These are phyloP conservation scores for Gorilla gorilla DNA, from an alignment of 2,113 vertebrate species.

Conservation along the genomic window DNA sequence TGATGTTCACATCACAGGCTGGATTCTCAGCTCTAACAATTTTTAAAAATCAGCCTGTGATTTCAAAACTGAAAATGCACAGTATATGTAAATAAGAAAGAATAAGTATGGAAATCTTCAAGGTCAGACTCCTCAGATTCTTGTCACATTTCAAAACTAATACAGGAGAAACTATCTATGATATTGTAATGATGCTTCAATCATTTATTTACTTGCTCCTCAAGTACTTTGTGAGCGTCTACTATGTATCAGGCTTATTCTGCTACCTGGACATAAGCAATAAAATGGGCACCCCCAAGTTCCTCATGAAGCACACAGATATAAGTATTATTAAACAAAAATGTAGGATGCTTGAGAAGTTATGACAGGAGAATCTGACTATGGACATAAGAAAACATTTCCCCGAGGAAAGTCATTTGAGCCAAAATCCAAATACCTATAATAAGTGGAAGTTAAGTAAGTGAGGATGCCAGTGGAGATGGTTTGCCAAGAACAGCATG, in stretches of 20 bases:
- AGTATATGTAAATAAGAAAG: neutral
- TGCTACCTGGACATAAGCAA: neutral
- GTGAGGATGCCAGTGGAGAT: neutral
- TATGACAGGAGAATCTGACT: neutral
- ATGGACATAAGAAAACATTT: neutral
- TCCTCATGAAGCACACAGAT: neutral
- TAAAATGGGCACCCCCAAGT: neutral
- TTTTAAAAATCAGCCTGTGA: neutral
- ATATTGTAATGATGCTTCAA: neutral
- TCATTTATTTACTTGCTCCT: neutral
- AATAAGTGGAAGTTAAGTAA: neutral
- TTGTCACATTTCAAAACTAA: conserved; percentile 3
- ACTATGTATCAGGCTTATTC: neutral
- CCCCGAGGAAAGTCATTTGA: neutral
- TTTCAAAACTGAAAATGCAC: conserved; percentile 34
- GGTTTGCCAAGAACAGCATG: neutral
- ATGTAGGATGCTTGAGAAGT: neutral
- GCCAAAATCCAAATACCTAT: neutral
- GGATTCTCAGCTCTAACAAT: neutral
- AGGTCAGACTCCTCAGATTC: neutral
- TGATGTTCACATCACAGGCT: conserved; percentile 40
- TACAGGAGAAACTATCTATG: neutral
- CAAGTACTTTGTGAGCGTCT: neutral
- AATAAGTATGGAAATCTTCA: neutral
- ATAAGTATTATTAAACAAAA: neutral